phyloP scores from a whole-genome alignment of 2,888 invertebrate species.

The Xanthorhoe spadicearia region DNA sequence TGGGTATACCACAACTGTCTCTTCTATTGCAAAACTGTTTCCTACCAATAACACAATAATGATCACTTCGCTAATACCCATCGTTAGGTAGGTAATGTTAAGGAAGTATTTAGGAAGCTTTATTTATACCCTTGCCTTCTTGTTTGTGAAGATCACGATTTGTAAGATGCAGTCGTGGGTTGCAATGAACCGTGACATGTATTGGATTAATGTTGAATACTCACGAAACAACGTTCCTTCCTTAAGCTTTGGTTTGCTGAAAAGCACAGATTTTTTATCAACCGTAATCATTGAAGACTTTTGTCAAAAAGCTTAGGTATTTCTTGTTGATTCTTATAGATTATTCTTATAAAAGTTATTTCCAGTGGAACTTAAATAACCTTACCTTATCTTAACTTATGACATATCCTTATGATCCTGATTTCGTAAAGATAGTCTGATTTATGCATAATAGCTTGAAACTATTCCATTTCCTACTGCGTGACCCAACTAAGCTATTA shows the following conservation, averaged over 20 bases:
- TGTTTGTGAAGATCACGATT: conserved; percentile 69
- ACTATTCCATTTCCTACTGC: conserved; percentile 18
- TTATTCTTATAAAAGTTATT: background rate
- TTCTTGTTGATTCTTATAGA: no score
- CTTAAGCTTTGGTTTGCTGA: background rate
- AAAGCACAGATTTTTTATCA: background rate
- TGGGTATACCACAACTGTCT: conserved; percentile 44
- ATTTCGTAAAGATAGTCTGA: background rate
- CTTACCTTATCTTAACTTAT: background rate
- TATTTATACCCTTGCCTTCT: conserved; percentile 72
- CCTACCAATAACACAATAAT: conserved; percentile 32
- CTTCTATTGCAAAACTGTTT: conserved; percentile 18
- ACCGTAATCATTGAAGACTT: no score
- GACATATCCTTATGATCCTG: background rate
- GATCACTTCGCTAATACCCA: conserved; percentile 47
- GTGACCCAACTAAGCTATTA: conserved; percentile 16
- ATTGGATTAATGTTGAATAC: background rate
- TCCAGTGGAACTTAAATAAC: background rate
- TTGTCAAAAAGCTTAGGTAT: no score
- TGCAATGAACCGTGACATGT: conserved; percentile 12
- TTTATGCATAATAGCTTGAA: background rate
- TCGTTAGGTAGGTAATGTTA: conserved; percentile 54
- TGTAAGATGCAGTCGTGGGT: conserved; percentile 24
- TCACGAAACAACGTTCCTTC: background rate
- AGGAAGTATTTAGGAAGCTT: conserved; percentile 56